phyloP scores from a whole-genome alignment of 2,888 invertebrate genomes.

The Oscheius sp. region DNA sequence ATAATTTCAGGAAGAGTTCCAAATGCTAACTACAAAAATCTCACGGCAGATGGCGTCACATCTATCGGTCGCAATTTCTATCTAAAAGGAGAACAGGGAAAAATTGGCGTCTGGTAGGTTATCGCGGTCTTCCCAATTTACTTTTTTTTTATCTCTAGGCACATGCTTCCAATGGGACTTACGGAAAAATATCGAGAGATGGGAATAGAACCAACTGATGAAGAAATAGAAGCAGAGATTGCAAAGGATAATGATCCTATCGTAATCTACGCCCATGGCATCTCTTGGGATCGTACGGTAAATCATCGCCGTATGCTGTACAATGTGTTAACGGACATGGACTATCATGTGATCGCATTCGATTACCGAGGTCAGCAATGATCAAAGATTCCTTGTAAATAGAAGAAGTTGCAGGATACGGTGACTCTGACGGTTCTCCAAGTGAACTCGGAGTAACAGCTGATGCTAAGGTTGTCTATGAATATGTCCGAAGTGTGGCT shows the following conservation, averaged over 20 bases:
- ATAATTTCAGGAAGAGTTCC: constrained; percentile 59
- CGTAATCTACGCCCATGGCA: constrained; percentile 83
- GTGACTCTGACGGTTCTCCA: constrained; percentile 76
- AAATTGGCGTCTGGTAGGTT: constrained; percentile 56
- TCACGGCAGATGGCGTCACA: constrained; percentile 62
- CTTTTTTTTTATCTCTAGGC: constrained; percentile 47
- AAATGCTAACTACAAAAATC: constrained; percentile 64
- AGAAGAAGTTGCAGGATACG: constrained; percentile 75
- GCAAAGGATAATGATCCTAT: constrained; percentile 38
- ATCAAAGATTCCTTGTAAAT: too few relatives aligned
- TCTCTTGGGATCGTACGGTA: constrained; percentile 78
- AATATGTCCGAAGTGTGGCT: constrained; percentile 77
- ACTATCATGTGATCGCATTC: constrained; percentile 84
- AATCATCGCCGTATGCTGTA: constrained; percentile 83
- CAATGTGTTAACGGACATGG: constrained; percentile 79
- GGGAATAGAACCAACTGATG: constrained; percentile 50
- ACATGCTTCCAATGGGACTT: constrained; percentile 61
- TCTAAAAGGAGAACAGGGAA: constrained; percentile 57
- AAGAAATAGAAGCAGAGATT: constrained; percentile 61
- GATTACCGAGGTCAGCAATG: constrained; percentile 82
- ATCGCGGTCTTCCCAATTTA: too few relatives aligned
- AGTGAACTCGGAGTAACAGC: constrained; percentile 86
- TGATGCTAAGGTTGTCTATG: constrained; percentile 79
- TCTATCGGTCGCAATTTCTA: constrained; percentile 67
- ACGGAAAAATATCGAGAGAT: constrained; percentile 49